Evolutionary conservation across 2,888 invertebrate genomes (phyloP), one percentile per base, ranked within the genome.

Genomic region (Xanthorhoe designata): DNA sequence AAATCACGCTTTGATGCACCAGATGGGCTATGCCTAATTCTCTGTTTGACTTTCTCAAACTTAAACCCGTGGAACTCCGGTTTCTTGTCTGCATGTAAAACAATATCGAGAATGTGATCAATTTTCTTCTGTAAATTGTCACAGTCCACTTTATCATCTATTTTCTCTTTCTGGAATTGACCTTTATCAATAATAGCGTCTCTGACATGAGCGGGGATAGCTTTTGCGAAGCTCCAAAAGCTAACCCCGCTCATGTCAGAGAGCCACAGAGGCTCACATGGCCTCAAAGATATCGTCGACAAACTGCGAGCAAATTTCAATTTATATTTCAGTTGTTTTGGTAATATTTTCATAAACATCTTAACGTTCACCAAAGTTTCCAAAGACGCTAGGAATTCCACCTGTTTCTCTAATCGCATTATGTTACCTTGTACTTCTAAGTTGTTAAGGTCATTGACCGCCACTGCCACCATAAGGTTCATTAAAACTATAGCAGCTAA

Each of bases 391-490:
- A 94, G 78, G 66, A 94, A 94, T 55, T 92, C 92, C 0, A 94
- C 94, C 76, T 95, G 95, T 69, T 95, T 94, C 0, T 89, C 91
- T n/a, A 94, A 73, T 66, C 94, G 83, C 66, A 90, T 87, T 10
- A 94, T 94, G 68, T 94, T 93, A 0, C 95, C 95, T 49, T 94
- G 84, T 0, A 94, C 79, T 84, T 94, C 94, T 58, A 95, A 83
- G 65, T 92, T 91, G 61, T 92, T 93, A 0, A 95, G 94, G 69
- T 95, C 95, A 64, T 94, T 94, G 0, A 95, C 95, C 7, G 95
- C 94, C 10, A 95, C 90, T 78, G 94, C 95, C 0, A 95, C 93
- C 81, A 95, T 86, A 53, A 95, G 80, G 75, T 95, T 95, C 94
- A 95, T 94, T 19, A 95, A 83, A 0, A 95, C 94, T 45, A 95